Base-by-base conservation (phyloP, 2,888 invertebrate species). In the Fragum sueziense region DNA sequence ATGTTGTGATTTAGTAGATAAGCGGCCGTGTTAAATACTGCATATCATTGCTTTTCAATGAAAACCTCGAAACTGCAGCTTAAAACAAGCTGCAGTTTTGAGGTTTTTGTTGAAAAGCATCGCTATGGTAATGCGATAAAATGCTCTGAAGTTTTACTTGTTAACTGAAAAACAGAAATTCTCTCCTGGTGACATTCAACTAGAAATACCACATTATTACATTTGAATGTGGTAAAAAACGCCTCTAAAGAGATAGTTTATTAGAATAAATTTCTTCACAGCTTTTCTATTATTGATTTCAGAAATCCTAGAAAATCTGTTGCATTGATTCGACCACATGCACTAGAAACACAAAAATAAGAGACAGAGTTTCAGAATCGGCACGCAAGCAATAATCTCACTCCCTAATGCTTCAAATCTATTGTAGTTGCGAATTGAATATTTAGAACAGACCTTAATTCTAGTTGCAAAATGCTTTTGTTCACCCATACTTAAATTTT, bases 191-290 rank as follows among this genome's bases (percentile, higher is more conserved):
- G 47, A 47, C 47, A 47, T 20, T 47, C n/a, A 20, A n/a, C 47
- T 20, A n/a, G n/a, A 47, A 47, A 47, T 20, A 14, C 14, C 47
- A 47, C 17, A 47, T 47, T 20, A 47, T 47, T 47, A n/a, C 47
- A 47, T 47, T 47, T 47, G 47, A 47, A 47, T 47, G 47, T 47
- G 4, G 7, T 14, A 2, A 47, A 47, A 14, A 47, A 4, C 20
- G 17, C n/a, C n/a, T 47, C 47, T 47, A 47, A 47, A 47, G 47
- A 47, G 47, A 47, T 47, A 47, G 57, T 57, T 57, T 57, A 57
- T 57, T 27, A 57, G 57, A 57, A 57, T 57, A 27, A 57, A 57
- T 57, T 27, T 27, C 29, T 57, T 57, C 29, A 27, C 57, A 57
- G 22, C 57, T 57, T 57, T 27, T 25, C 29, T 52, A n/a, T 27